These are phyloP conservation scores for Coelopa frigida DNA, from an alignment of 1,140 invertebrate species.

Conservation along the genomic window DNA sequence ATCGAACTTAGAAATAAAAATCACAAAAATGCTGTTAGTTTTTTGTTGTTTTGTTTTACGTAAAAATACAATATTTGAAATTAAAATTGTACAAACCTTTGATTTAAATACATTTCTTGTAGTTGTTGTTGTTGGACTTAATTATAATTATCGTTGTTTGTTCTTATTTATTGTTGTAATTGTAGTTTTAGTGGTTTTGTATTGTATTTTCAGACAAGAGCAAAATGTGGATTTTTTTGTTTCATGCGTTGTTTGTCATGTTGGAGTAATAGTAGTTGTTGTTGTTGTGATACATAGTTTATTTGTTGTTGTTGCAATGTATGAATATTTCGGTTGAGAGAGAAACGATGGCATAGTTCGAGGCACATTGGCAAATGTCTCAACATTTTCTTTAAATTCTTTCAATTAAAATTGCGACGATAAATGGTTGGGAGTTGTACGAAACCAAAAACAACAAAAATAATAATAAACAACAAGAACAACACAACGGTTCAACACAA, in stretches of 20 bases:
- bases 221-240: conserved; percentile 3
- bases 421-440: too few species aligned
- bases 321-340: conserved; percentile 6
- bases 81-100: conserved; percentile 35
- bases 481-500: too few species aligned
- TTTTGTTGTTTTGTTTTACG: neutral
- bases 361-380: neutral
- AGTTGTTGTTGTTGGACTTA: conserved; percentile 15
- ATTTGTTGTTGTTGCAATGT: conserved; percentile 3
- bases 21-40: neutral
- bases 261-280: conserved; percentile 1
- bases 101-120: conserved; percentile 4
- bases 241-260: neutral
- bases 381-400: too few species aligned
- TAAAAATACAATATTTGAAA: conserved; percentile 9
- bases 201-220: conserved; percentile 8
- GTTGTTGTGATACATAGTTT: neutral
- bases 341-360: neutral
- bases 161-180: neutral
- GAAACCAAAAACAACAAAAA: too few species aligned
- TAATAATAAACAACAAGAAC: too few species aligned
- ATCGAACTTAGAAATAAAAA: neutral
- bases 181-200: neutral
- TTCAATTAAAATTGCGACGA: too few species aligned
- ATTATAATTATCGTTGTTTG: conserved; percentile 2